Evolutionary conservation across 2,888 invertebrate genomes (phyloP).

Genomic region (Cetonia aurata): DNA sequence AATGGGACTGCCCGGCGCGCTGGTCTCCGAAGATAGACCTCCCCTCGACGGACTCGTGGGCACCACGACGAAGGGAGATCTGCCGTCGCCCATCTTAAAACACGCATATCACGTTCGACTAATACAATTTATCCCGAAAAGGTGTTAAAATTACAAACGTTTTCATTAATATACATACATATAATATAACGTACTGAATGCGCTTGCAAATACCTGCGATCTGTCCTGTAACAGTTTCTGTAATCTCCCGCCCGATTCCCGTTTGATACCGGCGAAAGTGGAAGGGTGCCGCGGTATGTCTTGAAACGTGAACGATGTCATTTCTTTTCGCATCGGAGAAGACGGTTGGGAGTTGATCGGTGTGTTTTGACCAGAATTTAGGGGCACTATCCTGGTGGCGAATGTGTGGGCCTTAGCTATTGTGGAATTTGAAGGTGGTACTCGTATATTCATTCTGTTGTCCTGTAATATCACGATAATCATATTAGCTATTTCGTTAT

Average conservation of each 20-base stretch:
- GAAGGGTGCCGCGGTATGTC: constrained; percentile 52
- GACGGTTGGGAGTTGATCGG: constrained; percentile 75
- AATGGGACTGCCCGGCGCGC: constrained; percentile 61
- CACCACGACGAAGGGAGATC: constrained; percentile 46
- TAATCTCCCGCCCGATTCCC: constrained; percentile 63
- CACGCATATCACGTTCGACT: too few species aligned
- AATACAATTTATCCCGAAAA: too few species aligned
- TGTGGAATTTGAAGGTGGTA: constrained; percentile 71
- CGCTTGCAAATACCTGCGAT: constrained; percentile 58
- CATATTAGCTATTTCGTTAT: constrained; percentile 7
- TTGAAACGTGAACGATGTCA: constrained; percentile 70
- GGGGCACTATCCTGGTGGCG: constrained; percentile 62
- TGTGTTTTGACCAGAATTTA: constrained; percentile 60
- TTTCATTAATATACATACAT: too few species aligned
- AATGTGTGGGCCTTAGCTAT: constrained; percentile 76
- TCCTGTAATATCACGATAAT: constrained; percentile 48
- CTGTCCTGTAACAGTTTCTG: constrained; percentile 69
- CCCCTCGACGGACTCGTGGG: constrained; percentile 61
- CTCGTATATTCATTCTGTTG: constrained; percentile 47
- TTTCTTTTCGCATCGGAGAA: constrained; percentile 77
- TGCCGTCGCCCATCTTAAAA: constrained; percentile 28
- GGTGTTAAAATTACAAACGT: too few species aligned
- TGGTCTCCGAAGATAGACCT: constrained; percentile 60
- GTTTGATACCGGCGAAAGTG: constrained; percentile 56
- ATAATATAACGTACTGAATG: too few species aligned